Base-by-base conservation (phyloP, 1,140 invertebrate genomes). In the Nasonia vitripennis region DNA sequence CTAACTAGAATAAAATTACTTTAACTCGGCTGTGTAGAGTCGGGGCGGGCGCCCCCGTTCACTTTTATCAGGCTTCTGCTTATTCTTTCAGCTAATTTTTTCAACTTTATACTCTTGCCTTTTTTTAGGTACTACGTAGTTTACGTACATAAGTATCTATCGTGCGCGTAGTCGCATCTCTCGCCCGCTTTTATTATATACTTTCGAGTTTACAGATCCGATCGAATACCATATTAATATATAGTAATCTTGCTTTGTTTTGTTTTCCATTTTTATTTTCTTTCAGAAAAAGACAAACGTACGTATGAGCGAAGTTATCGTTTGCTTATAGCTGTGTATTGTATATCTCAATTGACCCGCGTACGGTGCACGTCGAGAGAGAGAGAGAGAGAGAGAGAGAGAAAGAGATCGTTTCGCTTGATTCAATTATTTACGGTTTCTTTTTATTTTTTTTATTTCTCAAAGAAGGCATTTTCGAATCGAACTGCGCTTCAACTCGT, bases 1-100 rank as follows among this genome's bases (percentile, higher is more conserved):
- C 92, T 93, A 93, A 93, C 92, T 93, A 93, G 92, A 93, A 92
- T 93, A 92, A 91, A 90, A 90, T 93, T 92, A 92, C 89, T 91
- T 90, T 91, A 90, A 71, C 80, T 86, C 80, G 79, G 67, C 87
- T 86, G 88, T 91, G 88, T 91, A 91, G 91, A 91, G 90, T 91
- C 91, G 89, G 91, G 89, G 91, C 87, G 88, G 20, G 45, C 45
- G n/a, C 7, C 37, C 27, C 37, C 41, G 17, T 62, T 62, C 55
- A 62, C 20, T 62, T n/a, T 77, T 77, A 41, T n/a, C 48, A 23
- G 45, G 55, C 55, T 62, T 55, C 51, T 55, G 51, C 51, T 77
- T n/a, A 9, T 23, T 37, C 20, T 77, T 77, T 14, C n/a, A 23
- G 67, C 31, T 41, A 31, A 31, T 84, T 83, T n/a, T 83, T 34